These are phyloP conservation scores for Drosophila ambigua DNA, from an alignment of 1,140 invertebrate genomes.

Conservation along the genomic window DNA sequence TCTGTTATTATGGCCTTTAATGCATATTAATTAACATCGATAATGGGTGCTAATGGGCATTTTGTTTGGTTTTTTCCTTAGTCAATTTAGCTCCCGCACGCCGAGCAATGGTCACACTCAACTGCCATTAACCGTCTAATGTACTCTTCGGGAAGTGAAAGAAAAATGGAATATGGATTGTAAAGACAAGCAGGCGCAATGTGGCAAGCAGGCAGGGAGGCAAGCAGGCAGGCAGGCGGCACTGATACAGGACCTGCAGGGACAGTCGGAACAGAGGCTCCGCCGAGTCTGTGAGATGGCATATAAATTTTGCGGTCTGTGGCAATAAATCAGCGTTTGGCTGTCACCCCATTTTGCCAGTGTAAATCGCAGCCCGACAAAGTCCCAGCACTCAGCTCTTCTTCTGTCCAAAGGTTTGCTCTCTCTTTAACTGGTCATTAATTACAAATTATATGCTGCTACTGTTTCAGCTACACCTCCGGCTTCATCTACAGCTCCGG, in stretches of 20 bases:
- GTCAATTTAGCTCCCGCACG: background rate
- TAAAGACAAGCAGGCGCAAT: constrained; percentile 45
- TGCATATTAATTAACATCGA: no score
- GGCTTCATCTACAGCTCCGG: no score
- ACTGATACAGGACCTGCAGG: constrained; percentile 11
- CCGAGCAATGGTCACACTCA: background rate
- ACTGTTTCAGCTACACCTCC: constrained; percentile 19
- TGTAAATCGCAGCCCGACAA: constrained; percentile 65
- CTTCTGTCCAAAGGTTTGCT: constrained; percentile 35
- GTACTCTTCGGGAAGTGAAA: constrained; percentile 28
- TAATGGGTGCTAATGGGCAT: no score
- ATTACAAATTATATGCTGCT: constrained; percentile 79
- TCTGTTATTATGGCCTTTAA: no score
- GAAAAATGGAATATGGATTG: constrained; percentile 63
- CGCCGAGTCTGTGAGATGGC: constrained; percentile 62
- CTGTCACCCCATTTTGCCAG: constrained; percentile 73
- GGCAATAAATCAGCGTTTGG: constrained; percentile 82
- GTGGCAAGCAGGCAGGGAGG: no score
- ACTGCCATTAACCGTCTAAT: constrained; percentile 2
- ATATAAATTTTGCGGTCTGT: constrained; percentile 80
- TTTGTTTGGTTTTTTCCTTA: no score
- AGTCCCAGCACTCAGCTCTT: constrained; percentile 1
- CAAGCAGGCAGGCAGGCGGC: no score
- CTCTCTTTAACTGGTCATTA: constrained; percentile 79
- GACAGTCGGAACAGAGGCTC: constrained; percentile 20